These are phyloP conservation scores for Oikopleura dioica DNA, from an alignment of 23 tunicate genomes.

Conservation along the genomic window DNA sequence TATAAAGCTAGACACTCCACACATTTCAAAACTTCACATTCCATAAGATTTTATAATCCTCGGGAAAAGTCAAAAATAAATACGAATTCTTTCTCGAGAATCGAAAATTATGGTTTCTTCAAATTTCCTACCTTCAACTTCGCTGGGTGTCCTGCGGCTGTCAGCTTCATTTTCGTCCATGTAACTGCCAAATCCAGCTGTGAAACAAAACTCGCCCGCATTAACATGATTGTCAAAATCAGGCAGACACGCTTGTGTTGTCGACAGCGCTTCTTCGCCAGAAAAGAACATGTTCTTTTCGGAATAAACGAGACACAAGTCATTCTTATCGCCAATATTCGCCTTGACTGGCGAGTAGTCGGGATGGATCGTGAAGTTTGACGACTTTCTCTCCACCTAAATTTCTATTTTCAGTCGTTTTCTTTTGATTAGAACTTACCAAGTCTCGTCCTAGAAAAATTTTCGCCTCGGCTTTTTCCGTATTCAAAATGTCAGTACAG, in stretches of 20 bases:
- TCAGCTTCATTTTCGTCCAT: no score
- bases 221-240: background rate
- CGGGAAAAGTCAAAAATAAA: no score
- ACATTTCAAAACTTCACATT: no score
- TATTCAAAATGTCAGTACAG: background rate
- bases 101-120: no score
- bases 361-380: conserved; percentile 7
- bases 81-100: no score
- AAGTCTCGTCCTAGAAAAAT: background rate
- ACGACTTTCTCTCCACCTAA: background rate
- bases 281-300: background rate
- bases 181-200: background rate
- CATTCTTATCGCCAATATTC: background rate
- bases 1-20: no score
- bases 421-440: no score
- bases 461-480: background rate
- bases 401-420: no score
- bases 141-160: no score
- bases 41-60: no score
- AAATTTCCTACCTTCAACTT: no score
- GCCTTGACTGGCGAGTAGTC: background rate
- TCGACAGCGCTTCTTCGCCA: background rate
- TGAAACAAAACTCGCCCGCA: background rate
- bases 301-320: background rate
- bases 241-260: conserved; percentile 1